These are phyloP conservation scores for Habropoda laboriosa DNA, from an alignment of 1,140 invertebrate species.

Conservation along the genomic window DNA sequence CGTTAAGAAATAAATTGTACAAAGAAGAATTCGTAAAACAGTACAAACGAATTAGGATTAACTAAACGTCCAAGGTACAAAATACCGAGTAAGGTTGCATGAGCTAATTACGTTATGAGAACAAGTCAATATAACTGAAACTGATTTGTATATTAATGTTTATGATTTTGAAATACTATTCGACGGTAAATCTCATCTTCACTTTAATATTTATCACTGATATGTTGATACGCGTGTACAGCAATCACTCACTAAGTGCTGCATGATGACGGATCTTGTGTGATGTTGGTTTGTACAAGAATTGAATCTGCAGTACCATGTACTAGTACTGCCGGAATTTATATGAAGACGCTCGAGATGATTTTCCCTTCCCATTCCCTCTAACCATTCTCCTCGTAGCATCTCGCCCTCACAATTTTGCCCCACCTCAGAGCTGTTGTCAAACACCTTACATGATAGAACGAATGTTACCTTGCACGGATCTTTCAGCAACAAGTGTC, in stretches of 20 bases:
- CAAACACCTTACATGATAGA: background rate
- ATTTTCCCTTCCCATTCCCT: constrained; percentile 77
- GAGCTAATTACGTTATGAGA: no score
- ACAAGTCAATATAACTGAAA: no score
- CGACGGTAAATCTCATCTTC: background rate
- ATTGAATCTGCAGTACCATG: constrained; percentile 74
- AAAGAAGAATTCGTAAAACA: no score
- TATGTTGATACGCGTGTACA: background rate
- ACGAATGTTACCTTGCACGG: background rate
- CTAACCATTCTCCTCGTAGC: constrained; percentile 45
- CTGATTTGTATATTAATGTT: no score
- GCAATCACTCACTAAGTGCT: constrained; percentile 76
- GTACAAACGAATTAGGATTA: no score
- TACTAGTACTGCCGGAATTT: constrained; percentile 74
- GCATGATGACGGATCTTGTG: constrained; percentile 71
- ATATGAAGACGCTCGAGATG: constrained; percentile 76
- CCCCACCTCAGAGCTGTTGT: constrained; percentile 58
- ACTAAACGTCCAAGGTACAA: no score
- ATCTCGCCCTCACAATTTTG: constrained; percentile 62
- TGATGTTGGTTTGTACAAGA: constrained; percentile 73
- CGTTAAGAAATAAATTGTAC: no score
- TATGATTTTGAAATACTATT: background rate
- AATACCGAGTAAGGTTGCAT: no score
- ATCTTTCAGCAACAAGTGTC: background rate
- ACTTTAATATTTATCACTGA: constrained; percentile 20